These are phyloP conservation scores for Zaprionus inermis DNA, from an alignment of 1,140 invertebrate genomes.

Conservation along the genomic window DNA sequence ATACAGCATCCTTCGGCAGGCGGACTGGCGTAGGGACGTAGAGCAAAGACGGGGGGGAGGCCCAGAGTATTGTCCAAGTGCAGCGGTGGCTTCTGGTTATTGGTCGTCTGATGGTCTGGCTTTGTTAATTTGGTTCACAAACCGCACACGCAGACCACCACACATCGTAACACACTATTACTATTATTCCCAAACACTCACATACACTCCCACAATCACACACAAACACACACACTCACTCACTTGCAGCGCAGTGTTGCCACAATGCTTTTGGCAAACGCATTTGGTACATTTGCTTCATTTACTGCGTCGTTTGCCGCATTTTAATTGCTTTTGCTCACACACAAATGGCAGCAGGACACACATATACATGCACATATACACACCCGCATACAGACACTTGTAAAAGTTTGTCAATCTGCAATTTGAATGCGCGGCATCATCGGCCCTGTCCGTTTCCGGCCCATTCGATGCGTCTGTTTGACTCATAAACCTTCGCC, in stretches of 20 bases:
- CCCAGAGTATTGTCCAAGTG: constrained; percentile 61
- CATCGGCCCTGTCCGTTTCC: constrained; percentile 64
- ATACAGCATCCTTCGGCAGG: not conserved
- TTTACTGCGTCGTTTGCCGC: constrained; percentile 81
- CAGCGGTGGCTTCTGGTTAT: constrained; percentile 73
- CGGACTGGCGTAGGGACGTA: not conserved
- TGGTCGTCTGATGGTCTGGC: constrained; percentile 64
- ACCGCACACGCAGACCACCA: constrained; percentile 38
- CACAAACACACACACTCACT: constrained; percentile 24
- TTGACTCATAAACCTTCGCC: constrained; percentile 74
- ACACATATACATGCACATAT: not conserved
- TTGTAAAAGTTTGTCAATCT: constrained; percentile 75
- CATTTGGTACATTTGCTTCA: constrained; percentile 80
- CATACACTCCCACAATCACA: constrained; percentile 11
- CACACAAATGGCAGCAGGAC: constrained; percentile 48
- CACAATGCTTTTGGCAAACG: constrained; percentile 73
- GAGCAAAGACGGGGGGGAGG: not conserved
- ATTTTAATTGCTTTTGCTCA: constrained; percentile 80
- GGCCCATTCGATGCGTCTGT: constrained; percentile 52
- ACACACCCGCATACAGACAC: constrained; percentile 16
- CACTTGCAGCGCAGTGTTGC: constrained; percentile 8
- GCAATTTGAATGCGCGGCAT: constrained; percentile 78
- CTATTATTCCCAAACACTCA: constrained; percentile 29
- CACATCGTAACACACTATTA: constrained; percentile 35
- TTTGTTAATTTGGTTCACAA: constrained; percentile 78